Percentiles rank a stretch among this genome's conserved stretches.
Conservation (phyloP, 2,797 vertebrate genomes). For the Anguilla pacifica region DNA sequence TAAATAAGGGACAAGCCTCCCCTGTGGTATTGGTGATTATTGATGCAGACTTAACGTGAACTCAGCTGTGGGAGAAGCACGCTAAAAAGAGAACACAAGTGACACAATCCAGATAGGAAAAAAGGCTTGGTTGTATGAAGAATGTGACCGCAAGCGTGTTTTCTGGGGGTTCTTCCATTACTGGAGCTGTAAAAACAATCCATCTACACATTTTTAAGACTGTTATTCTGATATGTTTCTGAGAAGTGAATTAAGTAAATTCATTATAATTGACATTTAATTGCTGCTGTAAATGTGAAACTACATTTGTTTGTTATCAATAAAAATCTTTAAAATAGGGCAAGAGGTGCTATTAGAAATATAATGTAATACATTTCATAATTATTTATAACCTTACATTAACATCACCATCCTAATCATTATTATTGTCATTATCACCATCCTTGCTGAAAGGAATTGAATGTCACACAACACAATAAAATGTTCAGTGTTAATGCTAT, state of each 20-base stretch:
- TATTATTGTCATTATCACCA: background rate
- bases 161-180: no score
- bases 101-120: background rate
- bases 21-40: background rate
- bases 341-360: background rate
- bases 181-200: background rate
- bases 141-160: background rate
- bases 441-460: background rate
- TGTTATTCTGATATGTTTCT: background rate
- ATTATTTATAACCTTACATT: background rate
- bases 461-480: background rate
- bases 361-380: background rate
- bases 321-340: background rate
- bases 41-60: constrained; percentile 16
- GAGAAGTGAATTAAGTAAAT: background rate
- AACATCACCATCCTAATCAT: background rate
- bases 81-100: background rate
- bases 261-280: background rate
- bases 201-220: background rate
- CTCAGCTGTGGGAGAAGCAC: constrained; percentile 14
- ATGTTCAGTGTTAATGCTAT: background rate
- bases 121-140: background rate
- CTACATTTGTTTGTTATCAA: background rate
- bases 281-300: background rate
- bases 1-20: background rate